phyloP scores from a whole-genome alignment of 2,888 invertebrate genomes.

The Mesorhabditis belari region DNA sequence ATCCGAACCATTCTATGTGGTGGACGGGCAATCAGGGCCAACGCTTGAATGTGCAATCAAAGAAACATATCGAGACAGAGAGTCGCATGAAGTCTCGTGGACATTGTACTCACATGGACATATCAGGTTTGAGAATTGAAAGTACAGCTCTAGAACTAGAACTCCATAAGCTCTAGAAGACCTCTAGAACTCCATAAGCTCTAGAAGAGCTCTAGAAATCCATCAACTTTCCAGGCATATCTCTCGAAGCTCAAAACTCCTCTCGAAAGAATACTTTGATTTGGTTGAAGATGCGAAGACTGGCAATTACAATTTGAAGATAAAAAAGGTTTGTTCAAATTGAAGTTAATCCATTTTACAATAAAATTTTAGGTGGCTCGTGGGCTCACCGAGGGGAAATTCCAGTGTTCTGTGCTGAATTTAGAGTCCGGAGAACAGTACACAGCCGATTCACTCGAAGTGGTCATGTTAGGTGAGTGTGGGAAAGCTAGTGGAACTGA shows the following conservation, averaged over 20 bases:
- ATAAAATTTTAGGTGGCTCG: slow-evolving; percentile 3
- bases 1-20: slow-evolving; percentile 44
- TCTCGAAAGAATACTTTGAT: slow-evolving; percentile 24
- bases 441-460: slow-evolving; percentile 37
- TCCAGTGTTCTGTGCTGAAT: slow-evolving; percentile 64
- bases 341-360: neutral
- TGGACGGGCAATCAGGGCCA: slow-evolving; percentile 32
- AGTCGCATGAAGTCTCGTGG: slow-evolving; percentile 29
- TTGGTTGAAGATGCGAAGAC: slow-evolving; percentile 21
- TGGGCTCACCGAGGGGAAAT: slow-evolving; percentile 24
- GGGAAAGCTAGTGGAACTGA: no score
- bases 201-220: neutral
- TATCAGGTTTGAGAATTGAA: slow-evolving; percentile 15
- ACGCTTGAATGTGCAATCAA: slow-evolving; percentile 34
- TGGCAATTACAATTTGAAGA: slow-evolving; percentile 80
- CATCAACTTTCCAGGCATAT: slow-evolving; percentile 20
- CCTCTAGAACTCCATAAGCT: no score
- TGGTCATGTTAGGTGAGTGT: slow-evolving; percentile 37
- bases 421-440: slow-evolving; percentile 63
- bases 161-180: no score
- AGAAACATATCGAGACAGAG: slow-evolving; percentile 11
- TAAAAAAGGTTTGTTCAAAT: slow-evolving; percentile 58
- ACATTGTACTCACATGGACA: slow-evolving; percentile 23
- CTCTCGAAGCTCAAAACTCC: slow-evolving; percentile 22
- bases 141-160: no score